Percentiles rank a stretch among this genome's conserved stretches.
Evolutionary conservation across 2,888 invertebrate species (phyloP).

Genomic region (Drosophila niveifrons): DNA sequence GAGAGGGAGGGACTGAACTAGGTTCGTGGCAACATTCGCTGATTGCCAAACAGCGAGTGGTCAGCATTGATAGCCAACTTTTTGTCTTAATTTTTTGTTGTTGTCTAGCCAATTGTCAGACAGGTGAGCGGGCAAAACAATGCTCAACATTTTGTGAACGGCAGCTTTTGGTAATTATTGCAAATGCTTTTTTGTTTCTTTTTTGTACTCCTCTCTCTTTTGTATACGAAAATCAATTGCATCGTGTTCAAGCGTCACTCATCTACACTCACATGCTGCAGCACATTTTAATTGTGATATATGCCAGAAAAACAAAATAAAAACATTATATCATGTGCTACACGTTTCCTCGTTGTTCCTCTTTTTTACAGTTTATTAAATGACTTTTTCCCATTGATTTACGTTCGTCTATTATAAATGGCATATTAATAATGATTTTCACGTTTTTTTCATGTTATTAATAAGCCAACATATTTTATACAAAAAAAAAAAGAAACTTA

Average conservation of each 20-base stretch:
- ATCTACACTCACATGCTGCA: not conserved
- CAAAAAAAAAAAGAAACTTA: not conserved
- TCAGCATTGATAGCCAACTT: slow-evolving; percentile 57
- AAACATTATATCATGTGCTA: slow-evolving; percentile 17
- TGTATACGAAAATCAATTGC: not conserved
- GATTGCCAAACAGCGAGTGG: slow-evolving; percentile 43
- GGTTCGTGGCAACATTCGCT: slow-evolving; percentile 48
- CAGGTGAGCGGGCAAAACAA: slow-evolving; percentile 15
- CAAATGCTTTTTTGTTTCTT: slow-evolving; percentile 36
- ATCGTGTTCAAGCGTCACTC: not conserved
- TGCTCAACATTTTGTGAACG: slow-evolving; percentile 11
- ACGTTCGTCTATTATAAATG: slow-evolving; percentile 39
- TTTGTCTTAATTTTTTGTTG: slow-evolving; percentile 59
- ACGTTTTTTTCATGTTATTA: slow-evolving; percentile 11
- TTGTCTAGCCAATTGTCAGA: slow-evolving; percentile 58
- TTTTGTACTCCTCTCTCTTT: not conserved
- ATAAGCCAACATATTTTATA: slow-evolving; percentile 9
- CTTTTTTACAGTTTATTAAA: slow-evolving; percentile 43
- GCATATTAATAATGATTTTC: slow-evolving; percentile 32
- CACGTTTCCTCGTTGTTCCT: not conserved
- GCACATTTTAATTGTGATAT: slow-evolving; percentile 43
- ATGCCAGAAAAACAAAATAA: slow-evolving; percentile 13
- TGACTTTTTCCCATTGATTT: slow-evolving; percentile 51
- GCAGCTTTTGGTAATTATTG: slow-evolving; percentile 31
- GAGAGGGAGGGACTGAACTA: not conserved